These are phyloP conservation scores for Peromyscus attwateri DNA, from an alignment of 2,797 vertebrate species.

Conservation along the genomic window DNA sequence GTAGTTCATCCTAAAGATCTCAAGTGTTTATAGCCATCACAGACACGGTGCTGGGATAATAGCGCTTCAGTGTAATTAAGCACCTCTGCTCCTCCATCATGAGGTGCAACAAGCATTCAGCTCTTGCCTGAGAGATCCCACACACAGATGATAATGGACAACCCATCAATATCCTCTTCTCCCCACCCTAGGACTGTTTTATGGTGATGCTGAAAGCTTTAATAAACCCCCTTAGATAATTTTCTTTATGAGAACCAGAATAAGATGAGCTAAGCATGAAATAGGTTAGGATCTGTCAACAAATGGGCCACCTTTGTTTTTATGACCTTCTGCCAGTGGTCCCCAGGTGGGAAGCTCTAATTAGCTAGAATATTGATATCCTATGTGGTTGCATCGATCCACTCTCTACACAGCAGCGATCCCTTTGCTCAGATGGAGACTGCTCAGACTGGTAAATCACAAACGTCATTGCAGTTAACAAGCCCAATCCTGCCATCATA, in stretches of 20 bases:
- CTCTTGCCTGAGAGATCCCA: slow-evolving; percentile 49
- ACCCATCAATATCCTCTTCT: slow-evolving; percentile 69
- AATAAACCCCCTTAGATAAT: slow-evolving; percentile 61
- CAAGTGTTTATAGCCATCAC: slow-evolving; percentile 75
- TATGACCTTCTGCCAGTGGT: slow-evolving; percentile 49
- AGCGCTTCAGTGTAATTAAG: slow-evolving; percentile 78
- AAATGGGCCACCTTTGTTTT: slow-evolving; percentile 52
- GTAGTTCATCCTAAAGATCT: slow-evolving; percentile 80
- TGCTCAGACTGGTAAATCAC: slow-evolving; percentile 33
- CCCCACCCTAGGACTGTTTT: background rate
- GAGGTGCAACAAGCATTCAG: slow-evolving; percentile 27
- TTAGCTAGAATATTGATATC: slow-evolving; percentile 78
- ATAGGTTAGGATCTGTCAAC: slow-evolving; percentile 53
- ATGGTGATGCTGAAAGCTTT: background rate
- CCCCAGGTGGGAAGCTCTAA: slow-evolving; percentile 58
- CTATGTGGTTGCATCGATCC: slow-evolving; percentile 53
- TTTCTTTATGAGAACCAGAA: slow-evolving; percentile 57
- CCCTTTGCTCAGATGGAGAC: background rate
- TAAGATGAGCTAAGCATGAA: slow-evolving; percentile 38
- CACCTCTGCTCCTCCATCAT: slow-evolving; percentile 58
- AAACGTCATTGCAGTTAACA: slow-evolving; percentile 1
- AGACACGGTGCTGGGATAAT: slow-evolving; percentile 80
- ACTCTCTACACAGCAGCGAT: slow-evolving; percentile 57
- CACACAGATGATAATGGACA: background rate
- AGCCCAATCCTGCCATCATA: background rate